Evolutionary conservation across 2,888 invertebrate genomes (phyloP).

Genomic region (Gibbula magus): DNA sequence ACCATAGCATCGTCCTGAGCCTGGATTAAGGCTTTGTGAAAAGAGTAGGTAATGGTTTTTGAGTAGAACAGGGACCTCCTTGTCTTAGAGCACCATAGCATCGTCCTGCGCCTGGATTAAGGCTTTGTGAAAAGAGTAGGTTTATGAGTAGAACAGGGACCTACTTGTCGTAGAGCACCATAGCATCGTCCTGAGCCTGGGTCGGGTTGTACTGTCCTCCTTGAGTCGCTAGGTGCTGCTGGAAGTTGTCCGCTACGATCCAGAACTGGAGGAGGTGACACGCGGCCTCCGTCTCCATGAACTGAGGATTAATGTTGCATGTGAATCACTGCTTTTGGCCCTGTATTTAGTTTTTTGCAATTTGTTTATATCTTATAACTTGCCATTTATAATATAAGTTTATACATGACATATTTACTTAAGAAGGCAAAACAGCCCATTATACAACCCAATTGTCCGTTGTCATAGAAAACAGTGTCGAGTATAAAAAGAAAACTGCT

Average conservation of each 20-base stretch:
- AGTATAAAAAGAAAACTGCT: no score
- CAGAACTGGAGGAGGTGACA: slow-evolving; percentile 89
- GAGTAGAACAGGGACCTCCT: slow-evolving; percentile 76
- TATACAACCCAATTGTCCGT: no score
- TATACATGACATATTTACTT: no score
- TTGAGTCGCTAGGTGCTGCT: slow-evolving; percentile 81
- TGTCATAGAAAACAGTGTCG: no score
- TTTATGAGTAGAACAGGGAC: slow-evolving; percentile 31
- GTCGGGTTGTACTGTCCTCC: slow-evolving; percentile 80
- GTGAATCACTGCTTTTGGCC: no score
- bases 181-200: slow-evolving; percentile 93
- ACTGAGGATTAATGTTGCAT: slow-evolving; percentile 78
- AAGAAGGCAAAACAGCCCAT: no score
- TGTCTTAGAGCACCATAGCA: slow-evolving; percentile 96
- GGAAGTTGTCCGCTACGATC: slow-evolving; percentile 91
- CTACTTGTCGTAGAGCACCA: slow-evolving; percentile 94
- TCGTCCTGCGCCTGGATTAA: slow-evolving; percentile 91
- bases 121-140: no score
- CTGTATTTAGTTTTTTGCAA: no score
- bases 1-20: neutral
- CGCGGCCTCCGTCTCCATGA: slow-evolving; percentile 90
- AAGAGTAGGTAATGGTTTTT: no score
- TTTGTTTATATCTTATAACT: no score
- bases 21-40: no score
- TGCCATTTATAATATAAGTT: no score